Evolutionary conservation across 2,888 invertebrate genomes (phyloP).

Genomic region (Encarsia formosa): DNA sequence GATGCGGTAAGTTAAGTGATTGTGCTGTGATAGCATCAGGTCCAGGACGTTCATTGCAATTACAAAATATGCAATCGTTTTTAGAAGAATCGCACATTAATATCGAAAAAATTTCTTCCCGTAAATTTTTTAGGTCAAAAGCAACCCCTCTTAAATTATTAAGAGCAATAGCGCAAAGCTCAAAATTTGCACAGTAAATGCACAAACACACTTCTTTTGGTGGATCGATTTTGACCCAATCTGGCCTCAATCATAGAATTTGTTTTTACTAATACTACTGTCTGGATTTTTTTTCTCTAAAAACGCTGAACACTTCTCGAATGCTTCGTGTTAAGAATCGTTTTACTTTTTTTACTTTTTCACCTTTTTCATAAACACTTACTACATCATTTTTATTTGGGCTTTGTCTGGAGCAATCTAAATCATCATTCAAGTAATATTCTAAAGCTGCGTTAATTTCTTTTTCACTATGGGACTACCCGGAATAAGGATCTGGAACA

Average conservation of each 20-base stretch:
- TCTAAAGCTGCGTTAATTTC: no score
- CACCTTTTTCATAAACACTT: neutral
- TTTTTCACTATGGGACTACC: no score
- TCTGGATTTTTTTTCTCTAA: neutral
- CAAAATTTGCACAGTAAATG: neutral
- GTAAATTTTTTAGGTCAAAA: no score
- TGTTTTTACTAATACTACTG: neutral
- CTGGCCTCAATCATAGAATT: neutral
- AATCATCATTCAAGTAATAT: no score
- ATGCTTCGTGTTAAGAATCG: neutral
- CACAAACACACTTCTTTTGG: neutral
- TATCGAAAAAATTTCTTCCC: neutral
- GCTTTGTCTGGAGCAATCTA: neutral
- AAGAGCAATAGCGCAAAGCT: neutral
- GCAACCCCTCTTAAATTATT: no score
- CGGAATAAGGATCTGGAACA: no score
- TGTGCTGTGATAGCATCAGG: neutral
- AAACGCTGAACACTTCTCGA: neutral
- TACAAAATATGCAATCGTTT: neutral
- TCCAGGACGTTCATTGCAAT: neutral
- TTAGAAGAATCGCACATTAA: neutral
- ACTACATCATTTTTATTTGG: neutral
- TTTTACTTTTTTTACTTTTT: neutral
- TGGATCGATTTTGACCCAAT: neutral
- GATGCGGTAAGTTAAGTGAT: neutral